phyloP scores from a whole-genome alignment of 1,140 invertebrate species.

The Aphidius gifuensis region DNA sequence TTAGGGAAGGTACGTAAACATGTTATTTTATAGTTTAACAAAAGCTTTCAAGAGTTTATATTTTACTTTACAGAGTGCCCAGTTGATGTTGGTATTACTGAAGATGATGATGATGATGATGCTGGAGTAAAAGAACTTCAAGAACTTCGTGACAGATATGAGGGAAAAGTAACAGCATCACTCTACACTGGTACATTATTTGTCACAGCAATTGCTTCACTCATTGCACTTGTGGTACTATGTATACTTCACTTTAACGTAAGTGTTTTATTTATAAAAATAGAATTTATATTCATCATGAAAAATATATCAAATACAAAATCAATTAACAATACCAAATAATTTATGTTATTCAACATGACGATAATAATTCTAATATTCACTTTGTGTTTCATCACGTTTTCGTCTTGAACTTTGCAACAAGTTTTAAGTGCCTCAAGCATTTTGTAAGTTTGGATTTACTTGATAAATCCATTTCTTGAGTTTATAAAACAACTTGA shows the following conservation, averaged over 20 bases:
- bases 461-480: too few relatives aligned
- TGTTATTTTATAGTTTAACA: too few relatives aligned
- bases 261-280: conserved; percentile 24
- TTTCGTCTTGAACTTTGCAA: too few relatives aligned
- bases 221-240: conserved; percentile 40
- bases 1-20: too few relatives aligned
- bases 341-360: too few relatives aligned
- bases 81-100: neutral
- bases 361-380: too few relatives aligned
- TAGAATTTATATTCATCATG: neutral
- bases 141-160: conserved; percentile 48
- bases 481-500: too few relatives aligned
- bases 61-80: conserved; percentile 31
- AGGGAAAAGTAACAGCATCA: conserved; percentile 49
- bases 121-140: conserved; percentile 44
- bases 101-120: conserved; percentile 31
- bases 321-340: too few relatives aligned
- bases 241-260: conserved; percentile 37
- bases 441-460: too few relatives aligned
- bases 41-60: neutral
- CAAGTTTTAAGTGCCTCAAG: too few relatives aligned
- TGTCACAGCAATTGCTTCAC: conserved; percentile 41
- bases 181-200: conserved; percentile 47
- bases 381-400: too few relatives aligned
- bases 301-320: neutral